Evolutionary conservation across 92 coral and sea anemone genomes (phyloP).

Genomic region (Desmophyllum pertusum): DNA sequence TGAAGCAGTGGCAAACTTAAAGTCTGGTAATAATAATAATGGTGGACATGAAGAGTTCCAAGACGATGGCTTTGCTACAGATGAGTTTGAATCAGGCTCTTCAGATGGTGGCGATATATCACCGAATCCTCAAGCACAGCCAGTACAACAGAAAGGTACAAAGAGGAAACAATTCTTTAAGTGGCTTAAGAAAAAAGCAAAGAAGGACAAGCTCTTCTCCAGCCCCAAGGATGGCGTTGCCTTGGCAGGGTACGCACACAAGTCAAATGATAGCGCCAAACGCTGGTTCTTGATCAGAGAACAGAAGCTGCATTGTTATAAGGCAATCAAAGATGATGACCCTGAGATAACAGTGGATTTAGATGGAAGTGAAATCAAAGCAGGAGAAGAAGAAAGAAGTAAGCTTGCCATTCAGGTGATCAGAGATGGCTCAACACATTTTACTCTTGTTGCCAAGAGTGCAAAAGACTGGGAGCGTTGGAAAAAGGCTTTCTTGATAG

Average conservation of each 20-base stretch:
- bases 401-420: constrained; percentile 75
- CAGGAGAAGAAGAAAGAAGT: constrained; percentile 67
- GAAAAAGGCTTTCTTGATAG: constrained; percentile 83
- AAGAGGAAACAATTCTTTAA: constrained; percentile 77
- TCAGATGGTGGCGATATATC: constrained; percentile 69
- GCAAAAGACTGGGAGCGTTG: constrained; percentile 84
- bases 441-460: constrained; percentile 75
- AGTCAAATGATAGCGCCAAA: constrained; percentile 63
- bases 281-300: constrained; percentile 93
- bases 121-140: constrained; percentile 58
- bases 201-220: constrained; percentile 71
- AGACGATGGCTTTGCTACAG: constrained; percentile 87
- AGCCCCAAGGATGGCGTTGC: constrained; percentile 87
- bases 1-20: constrained; percentile 48
- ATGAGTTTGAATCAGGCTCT: constrained; percentile 83
- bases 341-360: constrained; percentile 77
- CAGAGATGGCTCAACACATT: constrained; percentile 67
- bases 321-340: constrained; percentile 77
- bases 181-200: constrained; percentile 84
- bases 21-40: no score
- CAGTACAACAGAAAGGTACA: constrained; percentile 69
- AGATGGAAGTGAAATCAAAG: constrained; percentile 74
- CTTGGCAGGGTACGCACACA: constrained; percentile 85
- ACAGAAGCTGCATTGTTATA: constrained; percentile 86
- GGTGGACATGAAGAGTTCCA: constrained; percentile 64